Conservation (phyloP, 2,113 vertebrate genomes). For the Lampris megalopsis region DNA sequence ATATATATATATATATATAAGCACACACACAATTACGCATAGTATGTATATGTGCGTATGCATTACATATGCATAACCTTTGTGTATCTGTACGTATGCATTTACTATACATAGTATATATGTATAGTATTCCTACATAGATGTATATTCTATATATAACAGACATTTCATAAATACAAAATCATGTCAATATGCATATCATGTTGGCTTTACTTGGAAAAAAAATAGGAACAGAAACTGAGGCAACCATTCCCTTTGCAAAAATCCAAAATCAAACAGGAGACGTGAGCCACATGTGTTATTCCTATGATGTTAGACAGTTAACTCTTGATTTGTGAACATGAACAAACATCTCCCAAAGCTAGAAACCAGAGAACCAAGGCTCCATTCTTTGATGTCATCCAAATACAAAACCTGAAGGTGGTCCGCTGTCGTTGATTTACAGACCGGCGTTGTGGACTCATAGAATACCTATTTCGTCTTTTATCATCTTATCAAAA, state of each 20-base stretch:
- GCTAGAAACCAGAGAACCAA: not conserved
- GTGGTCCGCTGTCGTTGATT: slow-evolving; percentile 12
- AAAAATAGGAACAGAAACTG: not conserved
- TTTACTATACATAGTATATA: not conserved
- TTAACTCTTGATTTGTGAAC: not conserved
- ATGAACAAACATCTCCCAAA: slow-evolving; percentile 10
- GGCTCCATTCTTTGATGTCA: slow-evolving; percentile 2
- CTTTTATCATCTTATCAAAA: not conserved
- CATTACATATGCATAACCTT: too few species aligned
- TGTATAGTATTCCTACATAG: not conserved
- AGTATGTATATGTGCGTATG: too few species aligned
- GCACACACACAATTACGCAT: too few species aligned
- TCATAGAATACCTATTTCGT: not conserved
- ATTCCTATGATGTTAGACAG: not conserved
- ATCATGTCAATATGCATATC: too few species aligned
- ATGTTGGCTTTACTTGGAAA: slow-evolving; percentile 17
- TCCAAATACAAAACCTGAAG: slow-evolving; percentile 1
- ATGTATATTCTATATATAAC: not conserved
- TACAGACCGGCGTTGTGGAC: not conserved
- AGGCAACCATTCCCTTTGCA: not conserved
- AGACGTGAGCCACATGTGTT: slow-evolving; percentile 22
- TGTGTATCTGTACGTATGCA: too few species aligned
- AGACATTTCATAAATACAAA: not conserved
- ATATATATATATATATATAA: too few species aligned
- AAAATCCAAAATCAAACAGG: not conserved